phyloP scores from a whole-genome alignment of 2,797 vertebrate genomes.

The Artibeus lituratus region DNA sequence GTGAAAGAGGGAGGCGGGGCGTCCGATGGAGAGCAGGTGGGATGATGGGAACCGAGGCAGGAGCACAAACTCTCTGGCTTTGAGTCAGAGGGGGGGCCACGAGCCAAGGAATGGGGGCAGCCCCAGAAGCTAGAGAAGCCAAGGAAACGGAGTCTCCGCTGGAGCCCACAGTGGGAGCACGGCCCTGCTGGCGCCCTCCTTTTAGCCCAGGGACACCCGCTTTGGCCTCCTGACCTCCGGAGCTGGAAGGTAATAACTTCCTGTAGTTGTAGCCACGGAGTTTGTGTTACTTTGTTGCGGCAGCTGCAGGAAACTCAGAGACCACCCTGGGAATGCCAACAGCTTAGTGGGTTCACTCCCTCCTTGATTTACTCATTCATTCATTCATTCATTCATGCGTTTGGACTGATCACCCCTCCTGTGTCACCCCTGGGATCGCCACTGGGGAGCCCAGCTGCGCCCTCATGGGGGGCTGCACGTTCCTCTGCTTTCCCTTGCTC shows the following conservation, averaged over 20 bases:
- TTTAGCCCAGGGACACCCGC: not conserved
- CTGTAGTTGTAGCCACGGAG: not conserved
- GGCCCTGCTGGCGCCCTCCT: fast-evolving
- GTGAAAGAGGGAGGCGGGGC: too few species aligned
- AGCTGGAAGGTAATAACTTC: not conserved
- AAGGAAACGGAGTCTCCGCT: not conserved
- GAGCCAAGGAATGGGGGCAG: not conserved
- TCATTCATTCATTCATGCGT: fast-evolving
- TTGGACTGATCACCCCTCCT: not conserved
- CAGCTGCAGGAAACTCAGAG: not conserved
- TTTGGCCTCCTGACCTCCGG: not conserved
- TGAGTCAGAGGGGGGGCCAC: not conserved
- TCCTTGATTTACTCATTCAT: too few species aligned
- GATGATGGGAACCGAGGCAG: not conserved
- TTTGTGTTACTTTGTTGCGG: not conserved
- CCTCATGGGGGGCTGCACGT: fast-evolving
- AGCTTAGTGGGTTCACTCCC: not conserved
- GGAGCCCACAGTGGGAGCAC: not conserved
- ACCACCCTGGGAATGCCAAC: not conserved
- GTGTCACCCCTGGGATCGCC: not conserved
- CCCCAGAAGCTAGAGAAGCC: not conserved
- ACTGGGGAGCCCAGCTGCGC: not conserved
- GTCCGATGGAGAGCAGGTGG: not conserved
- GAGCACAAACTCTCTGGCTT: fast-evolving
- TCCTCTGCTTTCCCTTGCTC: not conserved